A percentile compares a stretch with the other conserved stretches of the same genome.
Evolutionary conservation across 1,140 invertebrate species (phyloP).

Genomic region (Tetragonula clypearis): DNA sequence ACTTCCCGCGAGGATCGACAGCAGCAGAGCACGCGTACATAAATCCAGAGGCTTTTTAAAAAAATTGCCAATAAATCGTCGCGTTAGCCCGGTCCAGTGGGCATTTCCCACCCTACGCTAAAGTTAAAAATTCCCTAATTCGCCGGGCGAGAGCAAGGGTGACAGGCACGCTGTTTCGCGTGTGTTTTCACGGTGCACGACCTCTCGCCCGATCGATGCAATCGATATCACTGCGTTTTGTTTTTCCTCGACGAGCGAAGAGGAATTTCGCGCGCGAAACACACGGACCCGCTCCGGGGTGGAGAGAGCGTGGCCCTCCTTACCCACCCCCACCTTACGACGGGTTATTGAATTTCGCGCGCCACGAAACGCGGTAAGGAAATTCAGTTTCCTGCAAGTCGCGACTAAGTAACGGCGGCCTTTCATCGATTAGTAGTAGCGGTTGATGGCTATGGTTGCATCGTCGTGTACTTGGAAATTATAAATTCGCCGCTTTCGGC

Average conservation of each 20-base stretch:
- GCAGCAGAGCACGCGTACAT: slow-evolving; percentile 64
- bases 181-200: slow-evolving; percentile 39
- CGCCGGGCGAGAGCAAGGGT: slow-evolving; percentile 70
- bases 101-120: slow-evolving; percentile 64
- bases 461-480: slow-evolving; percentile 32
- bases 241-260: neutral
- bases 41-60: slow-evolving; percentile 79
- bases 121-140: slow-evolving; percentile 80
- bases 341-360: slow-evolving; percentile 31
- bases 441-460: slow-evolving; percentile 5
- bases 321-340: too few relatives aligned
- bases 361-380: slow-evolving; percentile 16
- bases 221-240: slow-evolving; percentile 69
- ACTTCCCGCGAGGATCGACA: slow-evolving; percentile 19
- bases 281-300: too few relatives aligned
- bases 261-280: neutral
- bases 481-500: slow-evolving; percentile 24
- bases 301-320: neutral
- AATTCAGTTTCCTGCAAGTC: slow-evolving; percentile 29
- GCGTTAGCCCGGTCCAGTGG: slow-evolving; percentile 74
- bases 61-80: slow-evolving; percentile 80
- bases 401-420: slow-evolving; percentile 29
- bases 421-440: slow-evolving; percentile 37
- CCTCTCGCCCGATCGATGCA: slow-evolving; percentile 40
- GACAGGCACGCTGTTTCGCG: slow-evolving; percentile 53